Base-by-base conservation (phyloP, 1,140 invertebrate species). In the Apis mellifera region DNA sequence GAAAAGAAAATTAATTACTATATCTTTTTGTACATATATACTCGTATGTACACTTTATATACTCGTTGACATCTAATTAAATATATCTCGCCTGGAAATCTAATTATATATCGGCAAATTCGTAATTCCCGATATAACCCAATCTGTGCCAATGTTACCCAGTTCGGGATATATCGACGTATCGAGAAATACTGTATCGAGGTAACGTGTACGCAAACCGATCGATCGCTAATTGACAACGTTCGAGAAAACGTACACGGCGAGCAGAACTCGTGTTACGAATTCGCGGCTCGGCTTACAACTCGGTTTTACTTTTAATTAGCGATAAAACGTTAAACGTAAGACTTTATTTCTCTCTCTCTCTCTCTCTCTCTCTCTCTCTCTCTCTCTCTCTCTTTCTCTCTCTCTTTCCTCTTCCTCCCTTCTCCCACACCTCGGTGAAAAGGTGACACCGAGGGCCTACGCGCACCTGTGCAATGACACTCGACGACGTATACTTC, bases 211-310 rank as follows among this genome's bases (percentile, higher is more conserved):
- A 70, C 19, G 13, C 17, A n/a, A 54, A 50, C 50, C 23, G 48
- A 48, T 71, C 69, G 69, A 71, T 70, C 8, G 50, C 26, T 48
- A 59, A 73, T 73, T 57, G 54, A 73, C 19, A 57, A 57, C 71
- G 54, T 48, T 59, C 71, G 32, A 57, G 54, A 73, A 42, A 26
- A n/a, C 26, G 15, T 71, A 26, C 13, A 19, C 48, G 50, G 13
- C 0, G 68, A 26, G 23, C n/a, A n/a, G 23, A 71, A 32, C 69
- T 71, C 69, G 69, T 71, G 50, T 71, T 71, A 71, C 69, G 54
- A 71, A 52, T 71, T 71, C n/a, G 69, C 50, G 17, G n/a, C 9
- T 71, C 19, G 50, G 54, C n/a, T 71, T 71, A 71, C 69, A 50
- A 54, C 9, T n/a, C 69, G 69, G n/a, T 52, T 55, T 32, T 5